These are phyloP conservation scores for Eulemur coronatus DNA, from an alignment of 2,797 vertebrate species.

Conservation along the genomic window DNA sequence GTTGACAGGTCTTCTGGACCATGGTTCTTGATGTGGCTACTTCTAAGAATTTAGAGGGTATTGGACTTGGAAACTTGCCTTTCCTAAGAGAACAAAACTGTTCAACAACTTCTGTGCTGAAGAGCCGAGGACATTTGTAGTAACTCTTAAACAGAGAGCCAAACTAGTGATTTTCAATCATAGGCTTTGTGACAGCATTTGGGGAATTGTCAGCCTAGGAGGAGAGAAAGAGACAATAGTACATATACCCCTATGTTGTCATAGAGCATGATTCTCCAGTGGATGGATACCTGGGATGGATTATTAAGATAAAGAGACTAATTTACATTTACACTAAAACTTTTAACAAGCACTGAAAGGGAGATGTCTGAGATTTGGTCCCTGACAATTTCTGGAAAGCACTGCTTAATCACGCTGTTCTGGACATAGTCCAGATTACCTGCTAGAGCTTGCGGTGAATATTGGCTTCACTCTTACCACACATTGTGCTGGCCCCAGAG, in stretches of 20 bases:
- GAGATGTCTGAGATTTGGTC: background rate
- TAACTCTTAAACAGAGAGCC: constrained; percentile 14
- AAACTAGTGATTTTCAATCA: constrained; percentile 45
- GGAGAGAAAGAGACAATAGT: background rate
- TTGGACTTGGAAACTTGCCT: constrained; percentile 39
- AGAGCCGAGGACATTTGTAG: background rate
- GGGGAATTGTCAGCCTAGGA: background rate
- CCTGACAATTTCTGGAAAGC: constrained; percentile 47
- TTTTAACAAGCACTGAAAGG: constrained; percentile 8
- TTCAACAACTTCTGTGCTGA: background rate
- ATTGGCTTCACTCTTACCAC: background rate
- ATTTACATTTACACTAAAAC: constrained; percentile 21
- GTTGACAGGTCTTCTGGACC: constrained; percentile 3
- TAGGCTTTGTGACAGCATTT: constrained; percentile 38
- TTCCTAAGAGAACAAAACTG: constrained; percentile 44
- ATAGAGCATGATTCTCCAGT: background rate
- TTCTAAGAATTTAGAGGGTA: constrained; percentile 36
- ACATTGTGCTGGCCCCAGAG: constrained; percentile 23
- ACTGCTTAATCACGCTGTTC: background rate
- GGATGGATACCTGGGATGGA: background rate
- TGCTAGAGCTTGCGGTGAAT: background rate
- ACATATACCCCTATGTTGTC: background rate
- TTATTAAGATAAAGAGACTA: constrained; percentile 22
- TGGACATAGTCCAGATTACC: background rate
- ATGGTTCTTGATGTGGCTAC: constrained; percentile 14